Evolutionary conservation across 1,140 invertebrate species (phyloP), one percentile per base, ranked within the genome.

Genomic region (Wasmannia auropunctata): DNA sequence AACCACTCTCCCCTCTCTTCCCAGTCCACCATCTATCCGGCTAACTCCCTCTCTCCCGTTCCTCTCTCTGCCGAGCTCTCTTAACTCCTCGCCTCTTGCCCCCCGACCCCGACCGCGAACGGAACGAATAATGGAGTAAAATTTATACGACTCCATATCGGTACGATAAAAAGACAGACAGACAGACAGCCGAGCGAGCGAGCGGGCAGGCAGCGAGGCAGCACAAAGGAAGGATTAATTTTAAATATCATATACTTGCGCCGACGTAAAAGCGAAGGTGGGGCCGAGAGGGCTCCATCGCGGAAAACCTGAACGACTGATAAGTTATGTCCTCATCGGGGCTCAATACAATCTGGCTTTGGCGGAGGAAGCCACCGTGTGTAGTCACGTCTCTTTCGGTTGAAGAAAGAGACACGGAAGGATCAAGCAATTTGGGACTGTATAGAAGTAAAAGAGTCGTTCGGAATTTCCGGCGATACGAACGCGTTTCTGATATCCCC

Each of bases 151-250:
- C 90, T 94, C 93, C 91, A 93, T 95, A 95, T 95, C 93, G 94
- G 92, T 81, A 92, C 91, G 93, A 94, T 94, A 94, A 94, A 95
- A 95, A 95, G 94, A 94, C 92, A 93, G 93, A 90, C 90, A 90
- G 88, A 90, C 90, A 89, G 90, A 91, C 90, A 87, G 84, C 40
- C 67, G 86, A 63, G 54, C 80, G 87, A 72, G 81, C 86, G 49
- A 54, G 74, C 77, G 60, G 80, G 88, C 74, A 87, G 60, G 75
- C 76, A 43, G 60, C 46, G 65, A 86, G 79, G 85, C 85, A 87
- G 89, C 92, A 95, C 94, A 95, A 95, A 95, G 93, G 93, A 94
- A 92, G 94, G 94, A 95, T 95, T 95, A 95, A 95, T 95, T 95
- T 94, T 94, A 94, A 95, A 95, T 94, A 95, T 95, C 92, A 90